phyloP scores from a whole-genome alignment of 2,888 invertebrate genomes.

The Xiphydria camelus region DNA sequence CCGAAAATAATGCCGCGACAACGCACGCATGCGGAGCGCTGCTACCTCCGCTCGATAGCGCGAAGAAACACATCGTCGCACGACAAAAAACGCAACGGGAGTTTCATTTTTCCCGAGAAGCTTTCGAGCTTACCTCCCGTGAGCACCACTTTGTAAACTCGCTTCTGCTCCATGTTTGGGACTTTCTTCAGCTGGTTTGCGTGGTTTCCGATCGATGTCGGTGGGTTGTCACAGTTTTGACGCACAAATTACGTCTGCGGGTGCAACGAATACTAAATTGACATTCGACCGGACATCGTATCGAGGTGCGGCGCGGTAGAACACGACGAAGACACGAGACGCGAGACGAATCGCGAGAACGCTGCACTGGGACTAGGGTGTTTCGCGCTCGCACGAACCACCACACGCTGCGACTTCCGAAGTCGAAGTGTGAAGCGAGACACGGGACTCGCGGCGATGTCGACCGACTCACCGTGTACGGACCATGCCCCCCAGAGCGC shows the following conservation, averaged over 20 bases:
- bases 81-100: no score
- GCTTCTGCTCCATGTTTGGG: slow-evolving; percentile 63
- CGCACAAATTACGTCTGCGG: slow-evolving; percentile 34
- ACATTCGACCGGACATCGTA: slow-evolving; percentile 40
- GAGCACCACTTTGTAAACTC: slow-evolving; percentile 82
- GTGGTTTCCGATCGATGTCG: background rate
- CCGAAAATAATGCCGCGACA: no score
- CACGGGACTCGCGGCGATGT: no score
- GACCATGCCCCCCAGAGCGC: no score
- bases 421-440: slow-evolving; percentile 21
- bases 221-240: slow-evolving; percentile 8
- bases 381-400: background rate
- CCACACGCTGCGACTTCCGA: slow-evolving; percentile 3
- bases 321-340: slow-evolving; percentile 35
- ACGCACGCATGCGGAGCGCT: no score
- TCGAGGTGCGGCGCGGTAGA: slow-evolving; percentile 24
- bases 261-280: slow-evolving; percentile 45
- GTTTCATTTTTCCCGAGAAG: no score
- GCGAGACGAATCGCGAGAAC: slow-evolving; percentile 2
- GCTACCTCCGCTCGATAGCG: no score
- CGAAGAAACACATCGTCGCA: no score
- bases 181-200: background rate
- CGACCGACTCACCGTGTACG: no score
- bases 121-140: slow-evolving; percentile 81
- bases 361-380: slow-evolving; percentile 11